phyloP scores from a whole-genome alignment of 2,797 vertebrate species.

The Sarcoramphus papa region DNA sequence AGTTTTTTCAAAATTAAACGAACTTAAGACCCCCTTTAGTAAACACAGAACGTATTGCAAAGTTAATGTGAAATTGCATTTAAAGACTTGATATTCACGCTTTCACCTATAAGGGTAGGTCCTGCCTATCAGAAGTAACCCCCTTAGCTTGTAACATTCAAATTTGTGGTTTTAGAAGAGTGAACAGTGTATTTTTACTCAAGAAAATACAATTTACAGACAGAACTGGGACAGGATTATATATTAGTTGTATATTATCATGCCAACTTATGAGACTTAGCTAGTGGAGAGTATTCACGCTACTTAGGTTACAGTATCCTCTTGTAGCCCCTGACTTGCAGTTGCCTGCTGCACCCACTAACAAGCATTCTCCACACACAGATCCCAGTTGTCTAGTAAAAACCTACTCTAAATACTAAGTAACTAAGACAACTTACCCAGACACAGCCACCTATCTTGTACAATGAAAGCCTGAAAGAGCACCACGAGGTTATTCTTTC shows the following conservation, averaged over 20 bases:
- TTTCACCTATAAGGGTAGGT: neutral
- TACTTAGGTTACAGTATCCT: neutral
- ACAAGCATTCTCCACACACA: neutral
- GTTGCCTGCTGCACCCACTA: neutral
- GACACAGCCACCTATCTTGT: neutral
- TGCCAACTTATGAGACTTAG: neutral
- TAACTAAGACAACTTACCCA: neutral
- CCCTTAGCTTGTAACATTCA: neutral
- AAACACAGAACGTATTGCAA: neutral
- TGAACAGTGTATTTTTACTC: neutral
- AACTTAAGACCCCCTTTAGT: neutral
- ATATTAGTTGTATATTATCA: neutral
- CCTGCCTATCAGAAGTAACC: neutral
- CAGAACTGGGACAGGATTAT: neutral
- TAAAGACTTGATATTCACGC: neutral
- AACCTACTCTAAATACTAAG: neutral
- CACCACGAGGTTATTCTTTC: conserved; percentile 16
- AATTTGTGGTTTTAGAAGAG: neutral
- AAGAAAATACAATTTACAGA: neutral
- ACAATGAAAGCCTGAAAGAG: neutral
- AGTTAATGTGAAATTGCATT: neutral
- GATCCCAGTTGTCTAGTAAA: neutral
- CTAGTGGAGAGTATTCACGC: neutral
- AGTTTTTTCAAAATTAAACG: neutral
- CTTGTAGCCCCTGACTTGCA: neutral